A percentile compares a stretch with the other conserved stretches of the same genome.
These are phyloP conservation scores for Psittacus erithacus DNA, from an alignment of 2,113 vertebrate species.

Conservation along the genomic window DNA sequence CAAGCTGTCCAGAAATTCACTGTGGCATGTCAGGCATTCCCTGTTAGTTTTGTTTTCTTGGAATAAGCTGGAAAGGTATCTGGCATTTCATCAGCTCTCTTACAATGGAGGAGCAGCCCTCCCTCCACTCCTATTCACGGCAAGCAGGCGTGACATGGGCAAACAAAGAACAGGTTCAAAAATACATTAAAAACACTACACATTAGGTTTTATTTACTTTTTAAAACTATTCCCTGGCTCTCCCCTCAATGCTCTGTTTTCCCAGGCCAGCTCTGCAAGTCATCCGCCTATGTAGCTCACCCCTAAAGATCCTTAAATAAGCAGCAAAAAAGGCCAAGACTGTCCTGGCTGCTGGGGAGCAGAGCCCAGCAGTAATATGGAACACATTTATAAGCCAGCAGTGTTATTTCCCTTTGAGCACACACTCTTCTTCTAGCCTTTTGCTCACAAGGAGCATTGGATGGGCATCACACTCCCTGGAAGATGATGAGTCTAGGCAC, in stretches of 20 bases:
- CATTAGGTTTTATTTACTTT: background rate
- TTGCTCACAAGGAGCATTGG: accelerated
- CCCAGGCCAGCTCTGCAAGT: background rate
- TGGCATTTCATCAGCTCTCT: accelerated
- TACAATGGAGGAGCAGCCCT: background rate
- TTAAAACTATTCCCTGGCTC: background rate
- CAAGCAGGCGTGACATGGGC: background rate
- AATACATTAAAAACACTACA: accelerated
- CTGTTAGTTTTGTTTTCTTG: background rate
- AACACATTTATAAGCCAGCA: background rate
- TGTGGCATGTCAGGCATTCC: background rate
- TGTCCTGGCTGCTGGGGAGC: background rate
- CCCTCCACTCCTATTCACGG: accelerated
- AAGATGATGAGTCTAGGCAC: accelerated
- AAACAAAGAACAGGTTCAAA: background rate
- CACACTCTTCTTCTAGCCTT: background rate
- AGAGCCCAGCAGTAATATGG: background rate
- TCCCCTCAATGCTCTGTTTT: accelerated
- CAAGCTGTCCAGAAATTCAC: accelerated
- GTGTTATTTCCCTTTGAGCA: too few species aligned
- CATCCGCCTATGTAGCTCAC: background rate
- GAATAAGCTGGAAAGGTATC: background rate
- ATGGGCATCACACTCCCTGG: accelerated
- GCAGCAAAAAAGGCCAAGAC: background rate
- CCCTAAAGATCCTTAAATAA: accelerated